Base-by-base conservation (phyloP, 2,113 vertebrate genomes). In the Phoxinus phoxinus region DNA sequence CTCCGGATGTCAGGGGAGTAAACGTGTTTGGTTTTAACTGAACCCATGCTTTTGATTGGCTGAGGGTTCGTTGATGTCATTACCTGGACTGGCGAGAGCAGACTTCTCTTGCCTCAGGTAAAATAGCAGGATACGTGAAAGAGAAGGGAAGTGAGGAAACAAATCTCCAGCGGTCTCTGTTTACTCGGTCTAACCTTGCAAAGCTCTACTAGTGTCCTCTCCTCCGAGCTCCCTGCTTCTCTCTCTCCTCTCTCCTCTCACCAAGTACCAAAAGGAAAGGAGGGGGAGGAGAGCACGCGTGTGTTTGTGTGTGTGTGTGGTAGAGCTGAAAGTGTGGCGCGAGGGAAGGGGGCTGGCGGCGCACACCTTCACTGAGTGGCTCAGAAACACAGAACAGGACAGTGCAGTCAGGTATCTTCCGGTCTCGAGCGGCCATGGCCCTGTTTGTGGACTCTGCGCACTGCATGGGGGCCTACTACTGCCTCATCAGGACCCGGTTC, bases 381-480 rank as follows among this genome's bases (percentile, higher is more conserved):
- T 84, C 61, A 72, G 71, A 48, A 23, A 75, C 44, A 84, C 63
- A 65, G 84, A 63, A 75, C 73, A 61, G 19, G 80, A 10, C 75
- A 63, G 63, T 46, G 23, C 27, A 76, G 58, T 65, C 72, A 59
- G 81, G 32, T 67, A 37, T 19, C 37, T 13, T 75, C n/a, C 25
- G 1, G 17, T 19, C 15, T 48, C 48, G 5, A 41, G 30, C 23
- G 88, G 87, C n/a, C 80, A 94, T 96, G 96, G 95, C 93, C 63
- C 93, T 93, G 2, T 87, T 89, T 1, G 83, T 89, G 81, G 83
- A 88, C 6, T 81, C 69, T 7, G 72, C 91, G 0, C 90, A 90
- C 84, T 85, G 88, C 63, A 56, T 86, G 91, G 94, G 94, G 82
- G 92, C 92, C 84, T 92, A 93, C 76, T 93, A 94, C 89, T 92